Base-by-base conservation (phyloP, 2,113 vertebrate species). In the Myanophis thanlyinensis region DNA sequence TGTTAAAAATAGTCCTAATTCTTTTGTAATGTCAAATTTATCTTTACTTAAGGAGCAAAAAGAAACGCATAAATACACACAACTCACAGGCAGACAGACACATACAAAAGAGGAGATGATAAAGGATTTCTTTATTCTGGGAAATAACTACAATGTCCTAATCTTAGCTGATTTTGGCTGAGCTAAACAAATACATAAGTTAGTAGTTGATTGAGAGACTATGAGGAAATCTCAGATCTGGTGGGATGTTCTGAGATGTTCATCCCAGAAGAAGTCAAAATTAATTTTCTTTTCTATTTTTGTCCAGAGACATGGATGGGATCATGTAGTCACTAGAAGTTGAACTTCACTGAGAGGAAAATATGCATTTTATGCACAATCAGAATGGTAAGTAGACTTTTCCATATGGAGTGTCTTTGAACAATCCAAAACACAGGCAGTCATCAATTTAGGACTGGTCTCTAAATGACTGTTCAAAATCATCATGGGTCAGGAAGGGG, bases 1-100 rank as follows among this genome's bases (percentile, higher is more conserved):
- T 40, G 90, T 44, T 9, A 84, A 56, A 89, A 10, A 59, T 59
- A 53, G 30, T 89, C 12, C 30, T 80, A 53, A 91, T 44, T 20
- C 90, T 40, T 87, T 91, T 44, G 53, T 89, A 52, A 92, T 12
- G 51, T n/a, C 46, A 91, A 90, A 90, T 93, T 87, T 88, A 94
- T 59, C n/a, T 8, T 35, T 18, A n/a, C 13, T 35, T 73, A 73
- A 73, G n/a, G 27, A 67, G 11, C 30, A 67, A 13, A 73, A 35
- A 73, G 62, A 73, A 35, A 59, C 23, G 25, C 6, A 25, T 7
- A n/a, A 3, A 62, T 1, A 62, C 10, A 62, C 27, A 62, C 9
- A 62, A 62, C 3, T 30, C 25, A 62, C 0, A 62, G 25, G 10
- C 9, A 62, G 27, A 4, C 22, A 27, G 54, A 56, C 23, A 27